A percentile compares a stretch with the other conserved stretches of the same genome.
Conservation (phyloP, 2,113 vertebrate genomes). For the Gymnogyps californianus region DNA sequence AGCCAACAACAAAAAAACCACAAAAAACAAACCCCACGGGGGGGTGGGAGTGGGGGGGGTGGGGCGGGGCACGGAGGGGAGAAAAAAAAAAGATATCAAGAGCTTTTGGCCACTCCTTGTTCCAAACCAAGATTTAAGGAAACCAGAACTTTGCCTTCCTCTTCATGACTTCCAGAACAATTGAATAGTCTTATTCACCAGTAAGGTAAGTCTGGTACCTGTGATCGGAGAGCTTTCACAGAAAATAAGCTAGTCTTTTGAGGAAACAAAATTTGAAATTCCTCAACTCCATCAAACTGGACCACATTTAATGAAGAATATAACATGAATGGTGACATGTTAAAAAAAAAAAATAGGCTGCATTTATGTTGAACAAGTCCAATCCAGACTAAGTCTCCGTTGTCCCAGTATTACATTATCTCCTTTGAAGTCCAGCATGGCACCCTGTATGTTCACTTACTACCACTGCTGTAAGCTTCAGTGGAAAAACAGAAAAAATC, state of each 20-base stretch:
- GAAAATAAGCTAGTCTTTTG: not conserved
- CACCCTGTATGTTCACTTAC: not conserved
- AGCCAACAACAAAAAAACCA: not conserved
- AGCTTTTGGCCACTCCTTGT: not conserved
- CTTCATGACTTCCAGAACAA: not conserved
- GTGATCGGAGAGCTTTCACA: not conserved
- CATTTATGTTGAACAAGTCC: not conserved
- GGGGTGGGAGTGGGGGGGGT: too few species aligned
- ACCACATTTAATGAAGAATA: not conserved
- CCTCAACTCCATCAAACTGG: not conserved
- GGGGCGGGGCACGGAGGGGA: too few species aligned
- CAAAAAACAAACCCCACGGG: too few species aligned
- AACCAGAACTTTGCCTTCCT: not conserved
- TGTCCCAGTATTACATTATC: not conserved
- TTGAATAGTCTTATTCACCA: not conserved
- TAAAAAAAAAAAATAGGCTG: not conserved
- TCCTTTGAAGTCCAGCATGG: not conserved
- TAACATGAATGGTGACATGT: not conserved
- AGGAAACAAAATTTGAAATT: not conserved
- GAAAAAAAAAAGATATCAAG: not conserved
- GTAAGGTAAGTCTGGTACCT: not conserved
- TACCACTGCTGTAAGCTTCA: not conserved
- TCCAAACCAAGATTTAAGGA: not conserved
- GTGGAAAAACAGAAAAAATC: not conserved
- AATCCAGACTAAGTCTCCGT: not conserved